phyloP scores from a whole-genome alignment of 2,888 invertebrate genomes.

The Encarsia formosa region DNA sequence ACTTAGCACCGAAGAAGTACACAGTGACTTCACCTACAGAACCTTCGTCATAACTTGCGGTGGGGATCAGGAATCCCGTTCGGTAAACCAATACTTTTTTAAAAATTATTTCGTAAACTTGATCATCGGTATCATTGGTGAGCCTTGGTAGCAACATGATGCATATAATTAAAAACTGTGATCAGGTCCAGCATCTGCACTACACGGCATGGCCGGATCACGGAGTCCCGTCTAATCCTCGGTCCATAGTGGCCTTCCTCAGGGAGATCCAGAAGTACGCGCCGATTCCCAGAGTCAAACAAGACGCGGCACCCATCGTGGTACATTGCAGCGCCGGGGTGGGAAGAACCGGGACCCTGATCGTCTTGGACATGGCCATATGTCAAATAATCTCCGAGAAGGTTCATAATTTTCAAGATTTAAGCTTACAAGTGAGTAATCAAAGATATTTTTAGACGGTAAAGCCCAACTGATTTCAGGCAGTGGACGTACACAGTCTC shows the following conservation, averaged over 20 bases:
- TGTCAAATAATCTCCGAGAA: conserved; percentile 52
- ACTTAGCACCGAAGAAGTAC: conserved; percentile 40
- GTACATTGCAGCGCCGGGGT: conserved; percentile 63
- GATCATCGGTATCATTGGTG: too few relatives aligned
- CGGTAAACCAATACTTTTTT: conserved; percentile 6
- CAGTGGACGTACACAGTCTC: conserved; percentile 36
- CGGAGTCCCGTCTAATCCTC: conserved; percentile 50
- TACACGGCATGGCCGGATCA: conserved; percentile 57
- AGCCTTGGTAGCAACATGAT: too few relatives aligned
- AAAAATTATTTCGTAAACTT: too few relatives aligned
- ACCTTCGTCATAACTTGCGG: conserved; percentile 39
- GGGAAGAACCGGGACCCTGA: conserved; percentile 60
- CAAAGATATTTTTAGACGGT: background rate
- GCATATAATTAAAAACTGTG: too few relatives aligned
- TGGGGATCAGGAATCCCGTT: conserved; percentile 25
- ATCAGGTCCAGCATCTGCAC: conserved; percentile 54
- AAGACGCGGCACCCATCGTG: conserved; percentile 49
- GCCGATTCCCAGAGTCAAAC: conserved; percentile 40
- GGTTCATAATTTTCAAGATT: conserved; percentile 17
- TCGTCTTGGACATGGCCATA: conserved; percentile 58
- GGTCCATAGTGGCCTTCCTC: conserved; percentile 47
- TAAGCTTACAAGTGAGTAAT: background rate
- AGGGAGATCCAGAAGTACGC: conserved; percentile 37
- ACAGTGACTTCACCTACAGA: conserved; percentile 48
- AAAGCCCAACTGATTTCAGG: conserved; percentile 22